Evolutionary conservation across 2,797 vertebrate genomes (phyloP).

Genomic region (Alauda arvensis): DNA sequence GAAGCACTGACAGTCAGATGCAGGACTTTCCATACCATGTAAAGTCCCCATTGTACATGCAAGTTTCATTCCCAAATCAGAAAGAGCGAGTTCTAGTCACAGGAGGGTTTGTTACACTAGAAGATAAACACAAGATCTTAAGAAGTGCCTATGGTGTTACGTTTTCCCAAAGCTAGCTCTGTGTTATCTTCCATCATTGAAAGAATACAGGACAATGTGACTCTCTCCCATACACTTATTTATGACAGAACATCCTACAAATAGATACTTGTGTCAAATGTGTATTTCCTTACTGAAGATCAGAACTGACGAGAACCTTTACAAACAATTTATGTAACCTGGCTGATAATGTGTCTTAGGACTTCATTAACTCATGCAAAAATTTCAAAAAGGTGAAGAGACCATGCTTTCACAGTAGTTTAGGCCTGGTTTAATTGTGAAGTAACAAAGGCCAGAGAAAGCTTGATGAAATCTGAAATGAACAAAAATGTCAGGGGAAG

Average conservation of each 20-base stretch:
- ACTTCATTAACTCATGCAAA: background rate
- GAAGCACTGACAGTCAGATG: background rate
- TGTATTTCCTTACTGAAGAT: background rate
- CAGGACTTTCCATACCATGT: background rate
- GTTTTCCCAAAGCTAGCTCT: background rate
- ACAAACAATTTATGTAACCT: background rate
- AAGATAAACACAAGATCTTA: background rate
- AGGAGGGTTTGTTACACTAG: background rate
- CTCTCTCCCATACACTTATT: background rate
- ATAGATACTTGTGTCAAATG: background rate
- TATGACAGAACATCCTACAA: background rate
- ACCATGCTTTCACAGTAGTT: background rate
- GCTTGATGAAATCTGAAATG: background rate
- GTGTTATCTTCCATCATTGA: background rate
- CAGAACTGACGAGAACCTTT: background rate
- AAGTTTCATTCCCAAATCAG: background rate
- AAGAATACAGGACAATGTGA: background rate
- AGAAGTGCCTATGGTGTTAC: background rate
- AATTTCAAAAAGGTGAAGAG: background rate
- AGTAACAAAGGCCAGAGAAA: background rate
- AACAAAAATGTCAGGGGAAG: background rate
- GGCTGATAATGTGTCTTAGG: background rate
- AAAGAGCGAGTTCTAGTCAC: background rate
- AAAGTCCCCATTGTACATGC: background rate
- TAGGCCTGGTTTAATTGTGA: background rate